These are phyloP conservation scores for Alfaro cultratus DNA, from an alignment of 2,797 vertebrate genomes.

Conservation along the genomic window DNA sequence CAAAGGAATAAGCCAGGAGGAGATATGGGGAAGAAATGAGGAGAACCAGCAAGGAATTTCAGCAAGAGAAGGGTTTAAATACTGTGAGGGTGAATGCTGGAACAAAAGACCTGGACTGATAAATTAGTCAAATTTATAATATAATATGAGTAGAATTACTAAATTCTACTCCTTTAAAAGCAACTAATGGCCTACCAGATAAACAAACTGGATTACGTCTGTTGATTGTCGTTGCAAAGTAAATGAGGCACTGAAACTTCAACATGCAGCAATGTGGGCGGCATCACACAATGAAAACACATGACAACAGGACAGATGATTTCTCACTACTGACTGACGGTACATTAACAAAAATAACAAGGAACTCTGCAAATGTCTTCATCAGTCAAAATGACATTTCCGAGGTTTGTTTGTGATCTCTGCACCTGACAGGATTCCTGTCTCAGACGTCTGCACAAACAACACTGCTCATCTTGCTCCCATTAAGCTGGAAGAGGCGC, in stretches of 20 bases:
- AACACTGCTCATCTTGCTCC: not conserved
- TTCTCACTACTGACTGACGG: not conserved
- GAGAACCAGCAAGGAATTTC: no score
- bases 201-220: not conserved
- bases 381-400: conserved; percentile 13
- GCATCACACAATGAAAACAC: not conserved
- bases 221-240: not conserved
- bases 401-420: conserved; percentile 4
- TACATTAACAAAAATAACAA: conserved; percentile 18
- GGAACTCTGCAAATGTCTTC: conserved; percentile 3
- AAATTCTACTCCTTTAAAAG: not conserved
- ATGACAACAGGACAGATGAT: not conserved
- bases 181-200: no score
- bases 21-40: no score
- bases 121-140: not conserved
- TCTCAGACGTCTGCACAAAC: conserved; percentile 1
- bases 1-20: no score
- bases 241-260: not conserved
- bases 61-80: no score
- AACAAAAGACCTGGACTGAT: no score
- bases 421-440: not conserved
- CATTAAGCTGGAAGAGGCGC: not conserved
- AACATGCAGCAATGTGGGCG: not conserved
- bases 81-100: no score
- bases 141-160: no score